Evolutionary conservation across 2,113 vertebrate species (phyloP), one percentile per base, ranked within the genome.

Genomic region (Megaleporinus macrocephalus): DNA sequence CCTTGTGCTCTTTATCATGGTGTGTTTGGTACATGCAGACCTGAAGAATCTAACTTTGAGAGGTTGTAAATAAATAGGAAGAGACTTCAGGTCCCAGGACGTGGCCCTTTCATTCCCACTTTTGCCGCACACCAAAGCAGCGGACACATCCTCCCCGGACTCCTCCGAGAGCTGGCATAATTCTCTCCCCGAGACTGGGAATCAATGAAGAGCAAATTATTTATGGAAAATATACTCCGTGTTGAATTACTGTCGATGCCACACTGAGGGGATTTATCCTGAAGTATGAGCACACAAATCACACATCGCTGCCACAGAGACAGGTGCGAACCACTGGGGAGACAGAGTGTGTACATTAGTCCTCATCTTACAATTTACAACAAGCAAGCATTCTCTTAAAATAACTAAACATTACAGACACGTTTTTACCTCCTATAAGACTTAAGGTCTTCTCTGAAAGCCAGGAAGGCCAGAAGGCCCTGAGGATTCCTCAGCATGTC

Each of bases 211-310:
- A 92, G 92, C 87, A 89, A 93, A 93, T 94, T 93, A 95, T 96
- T 95, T 95, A 95, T 92, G 90, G 93, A 93, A 95, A 96, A 94
- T 93, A 90, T 90, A 93, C 86, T 87, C 91, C 88, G 87, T 89
- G 87, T 92, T 93, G 90, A 94, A 93, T 94, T 94, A 94, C 92
- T 90, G 91, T 90, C 88, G 88, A 90, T 92, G 85, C 79, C 88
- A 78, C 89, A 87, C 88, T 85, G 74, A 72, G 76, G 87, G 89
- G 91, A 93, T 94, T 95, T 94, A 95, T 94, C 89, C 94, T 91
- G 87, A 90, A 92, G 90, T 55, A 86, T 85, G 85, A 89, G 79
- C 63, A 86, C 89, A 92, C 92, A 93, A 33, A 61, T 76, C 55
- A 84, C 83, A 71, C 83, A 86, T 89, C 87, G 88, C 86, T 85